Evolutionary conservation across 2,797 vertebrate species (phyloP), one percentile per base, ranked within the genome.

Genomic region (Harpagifer antarcticus): DNA sequence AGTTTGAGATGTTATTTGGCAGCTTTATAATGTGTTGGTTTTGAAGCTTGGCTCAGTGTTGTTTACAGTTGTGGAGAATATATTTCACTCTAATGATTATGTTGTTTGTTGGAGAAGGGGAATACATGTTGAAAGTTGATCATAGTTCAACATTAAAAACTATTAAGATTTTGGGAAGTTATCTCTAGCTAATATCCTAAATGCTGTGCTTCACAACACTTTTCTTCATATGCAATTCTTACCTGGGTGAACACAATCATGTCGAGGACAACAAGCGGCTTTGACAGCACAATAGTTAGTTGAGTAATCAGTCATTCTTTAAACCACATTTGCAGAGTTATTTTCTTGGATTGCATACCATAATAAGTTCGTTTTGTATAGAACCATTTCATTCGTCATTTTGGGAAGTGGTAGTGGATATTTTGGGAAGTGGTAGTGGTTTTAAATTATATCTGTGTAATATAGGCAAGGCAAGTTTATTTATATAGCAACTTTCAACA

Each of bases 21-120:
- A 74, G 64, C 65, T 72, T 60, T 27, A 57, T 68, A 76, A 79
- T 75, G 60, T 48, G 52, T 76, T 71, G 52, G 47, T 75, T 71
- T 74, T 61, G 3, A 81, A 76, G 68, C 27, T 72, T 45, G 52
- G 43, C 49, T 68, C 45, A 49, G 42, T 59, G 54, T 57, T 79
- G 68, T 63, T 85, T 68, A 66, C 15, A 64, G 16, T 49, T 9
- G 20, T 14, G 20, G 17, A 16, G 27, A 59, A 14, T 72, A 10
- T 16, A 50, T 71, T 71, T 74, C 67, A 20, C 70, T 68, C 19
- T 52, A 31, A 64, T 23, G 53, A 10, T 3, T 40, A 16, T 42
- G 37, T 20, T 44, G 19, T 57, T 52, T 63, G 19, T 45, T 20
- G 49, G 57, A 23, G 16, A 42, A 37, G 13, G n/a, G 11, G 53